Evolutionary conservation across 2,113 vertebrate genomes (phyloP), one percentile per base, ranked within the genome.

Genomic region (Solea senegalensis): DNA sequence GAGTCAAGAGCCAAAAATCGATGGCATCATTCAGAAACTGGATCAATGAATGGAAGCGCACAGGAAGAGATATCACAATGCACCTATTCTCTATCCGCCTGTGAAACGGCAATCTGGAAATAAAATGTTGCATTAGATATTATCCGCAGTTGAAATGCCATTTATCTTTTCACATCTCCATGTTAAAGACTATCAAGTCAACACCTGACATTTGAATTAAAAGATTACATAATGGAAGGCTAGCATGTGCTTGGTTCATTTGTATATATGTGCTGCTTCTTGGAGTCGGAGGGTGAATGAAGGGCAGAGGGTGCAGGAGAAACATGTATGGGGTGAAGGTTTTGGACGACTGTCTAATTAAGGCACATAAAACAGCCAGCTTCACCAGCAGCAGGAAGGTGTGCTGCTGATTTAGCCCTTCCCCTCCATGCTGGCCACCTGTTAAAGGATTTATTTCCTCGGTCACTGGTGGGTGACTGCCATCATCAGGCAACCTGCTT

Each of bases 401-500:
- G 86, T 77, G 81, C 81, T 86, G 81, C 84, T 90, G 86, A 81
- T 86, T 85, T 83, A 81, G 84, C 74, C 77, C 78, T 86, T 78
- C 83, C 87, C 76, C 86, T 86, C 67, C 71, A 87, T 61, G 80
- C 76, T 62, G 75, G 82, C 89, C 87, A 91, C 85, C 90, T 92
- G 86, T 89, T 90, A 79, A 78, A 89, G 87, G 85, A 89, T 90
- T 90, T 85, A 83, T 91, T 84, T 85, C 84, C 85, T 80, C 84
- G 83, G 88, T 91, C 86, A 80, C 77, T 71, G 82, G 69, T 80
- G 74, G 79, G 78, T 51, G 39, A 82, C 67, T 82, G 84, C 78
- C 85, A 84, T 86, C 80, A 71, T 76, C 82, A 78, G 69, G 80
- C 79, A 86, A 49, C 81, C 82, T 82, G 81, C 75, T 59, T 78